Evolutionary conservation across 2,113 vertebrate genomes (phyloP).

Genomic region (Ctenodactylus gundi): DNA sequence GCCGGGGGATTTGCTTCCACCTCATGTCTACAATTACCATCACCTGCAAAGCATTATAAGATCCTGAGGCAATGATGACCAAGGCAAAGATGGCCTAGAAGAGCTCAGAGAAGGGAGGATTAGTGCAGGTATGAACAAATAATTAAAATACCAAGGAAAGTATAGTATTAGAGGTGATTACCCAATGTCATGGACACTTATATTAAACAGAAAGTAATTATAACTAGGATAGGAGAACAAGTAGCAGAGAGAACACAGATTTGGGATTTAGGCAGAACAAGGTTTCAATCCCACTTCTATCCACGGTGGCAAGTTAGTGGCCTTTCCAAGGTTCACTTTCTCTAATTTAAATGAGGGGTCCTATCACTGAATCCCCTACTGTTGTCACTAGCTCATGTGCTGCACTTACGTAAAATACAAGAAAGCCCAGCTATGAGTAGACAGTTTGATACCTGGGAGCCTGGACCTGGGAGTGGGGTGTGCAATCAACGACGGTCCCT

Average conservation of each 20-base stretch:
- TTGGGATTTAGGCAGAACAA: not conserved
- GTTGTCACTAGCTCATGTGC: not conserved
- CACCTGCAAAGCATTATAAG: not conserved
- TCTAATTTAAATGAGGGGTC: not conserved
- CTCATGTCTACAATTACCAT: not conserved
- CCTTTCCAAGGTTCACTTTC: not conserved
- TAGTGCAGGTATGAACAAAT: not conserved
- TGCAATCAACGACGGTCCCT: not conserved
- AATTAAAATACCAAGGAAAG: not conserved
- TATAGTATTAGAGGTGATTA: not conserved
- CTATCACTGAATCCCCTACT: not conserved
- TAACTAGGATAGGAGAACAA: not conserved
- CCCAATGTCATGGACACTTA: not conserved
- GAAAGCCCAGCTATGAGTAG: not conserved
- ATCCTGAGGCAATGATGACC: not conserved
- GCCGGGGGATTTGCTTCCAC: not conserved
- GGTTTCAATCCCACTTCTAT: not conserved
- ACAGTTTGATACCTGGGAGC: not conserved
- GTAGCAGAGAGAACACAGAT: not conserved
- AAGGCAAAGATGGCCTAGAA: too few species aligned
- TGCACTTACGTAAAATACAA: not conserved
- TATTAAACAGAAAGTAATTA: not conserved
- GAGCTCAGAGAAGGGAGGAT: not conserved
- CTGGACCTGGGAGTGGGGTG: too few species aligned
- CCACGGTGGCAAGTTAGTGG: not conserved